Percentiles rank a stretch among this genome's conserved stretches.
phyloP scores from a whole-genome alignment of 2,113 vertebrate genomes.

The Oryzias melastigma region DNA sequence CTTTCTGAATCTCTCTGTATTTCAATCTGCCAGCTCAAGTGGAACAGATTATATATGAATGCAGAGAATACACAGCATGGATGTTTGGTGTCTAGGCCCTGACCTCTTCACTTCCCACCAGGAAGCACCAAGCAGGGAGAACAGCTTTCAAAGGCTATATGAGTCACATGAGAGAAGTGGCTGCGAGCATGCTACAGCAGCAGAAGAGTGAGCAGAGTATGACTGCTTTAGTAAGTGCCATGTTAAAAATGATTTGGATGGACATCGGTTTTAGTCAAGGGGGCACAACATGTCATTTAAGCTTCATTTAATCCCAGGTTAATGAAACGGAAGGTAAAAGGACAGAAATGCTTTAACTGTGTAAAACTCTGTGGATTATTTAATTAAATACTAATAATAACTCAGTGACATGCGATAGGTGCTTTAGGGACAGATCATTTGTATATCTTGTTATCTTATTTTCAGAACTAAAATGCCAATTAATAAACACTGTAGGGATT shows the following conservation, averaged over 20 bases:
- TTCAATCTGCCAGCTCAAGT: conserved; percentile 27
- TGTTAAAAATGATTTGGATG: conserved; percentile 17
- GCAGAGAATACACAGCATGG: conserved; percentile 23
- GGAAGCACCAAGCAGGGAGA: conserved; percentile 5
- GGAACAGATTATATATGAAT: conserved; percentile 35
- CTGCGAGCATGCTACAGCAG: conserved; percentile 6
- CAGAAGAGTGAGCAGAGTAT: conserved; percentile 16
- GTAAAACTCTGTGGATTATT: too few species aligned
- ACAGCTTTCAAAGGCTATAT: conserved; percentile 25
- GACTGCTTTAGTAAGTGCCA: conserved; percentile 5
- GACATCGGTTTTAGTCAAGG: conserved; percentile 1
- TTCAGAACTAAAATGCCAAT: neutral
- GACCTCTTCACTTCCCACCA: conserved; percentile 15
- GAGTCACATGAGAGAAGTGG: conserved; percentile 28
- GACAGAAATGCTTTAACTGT: neutral
- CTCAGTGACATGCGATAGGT: too few species aligned
- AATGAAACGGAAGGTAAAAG: neutral
- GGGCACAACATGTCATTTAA: neutral
- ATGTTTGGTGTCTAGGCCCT: conserved; percentile 21
- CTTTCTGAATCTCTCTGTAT: conserved; percentile 29
- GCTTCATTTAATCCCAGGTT: neutral
- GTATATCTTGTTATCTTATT: neutral
- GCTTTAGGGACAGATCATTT: neutral
- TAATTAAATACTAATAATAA: too few species aligned
- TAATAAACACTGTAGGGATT: too few species aligned